Conservation (phyloP, 2,113 vertebrate genomes). For the Connochaetes taurinus region DNA sequence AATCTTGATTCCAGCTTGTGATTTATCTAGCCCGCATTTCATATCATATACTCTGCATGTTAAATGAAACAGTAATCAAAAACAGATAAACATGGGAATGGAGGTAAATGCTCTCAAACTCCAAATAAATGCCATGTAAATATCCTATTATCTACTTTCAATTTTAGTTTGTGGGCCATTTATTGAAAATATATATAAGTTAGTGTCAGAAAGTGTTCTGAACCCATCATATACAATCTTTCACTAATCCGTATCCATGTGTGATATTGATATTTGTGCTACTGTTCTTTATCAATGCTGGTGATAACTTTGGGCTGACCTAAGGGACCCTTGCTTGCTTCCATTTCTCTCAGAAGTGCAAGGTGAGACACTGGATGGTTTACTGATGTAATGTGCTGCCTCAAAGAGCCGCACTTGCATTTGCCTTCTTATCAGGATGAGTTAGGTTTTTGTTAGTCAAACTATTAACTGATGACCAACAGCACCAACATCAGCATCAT, state of each 20-base stretch:
- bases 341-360: background rate
- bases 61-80: background rate
- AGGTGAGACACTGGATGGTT: background rate
- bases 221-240: background rate
- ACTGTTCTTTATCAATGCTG: background rate
- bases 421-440: background rate
- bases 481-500: background rate
- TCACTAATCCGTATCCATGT: background rate
- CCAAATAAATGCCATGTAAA: background rate
- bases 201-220: background rate
- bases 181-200: background rate
- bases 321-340: background rate
- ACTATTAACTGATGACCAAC: background rate
- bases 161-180: background rate
- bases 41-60: background rate
- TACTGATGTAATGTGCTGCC: background rate
- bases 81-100: background rate
- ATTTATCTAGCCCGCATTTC: background rate
- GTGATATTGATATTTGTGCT: background rate
- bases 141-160: background rate
- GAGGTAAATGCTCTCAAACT: background rate
- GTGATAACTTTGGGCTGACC: background rate
- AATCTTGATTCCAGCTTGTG: background rate
- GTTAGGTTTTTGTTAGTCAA: background rate
- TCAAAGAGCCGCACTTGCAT: background rate